Evolutionary conservation across 2,113 vertebrate genomes (phyloP), one percentile per base, ranked within the genome.

Genomic region (Talpa occidentalis): DNA sequence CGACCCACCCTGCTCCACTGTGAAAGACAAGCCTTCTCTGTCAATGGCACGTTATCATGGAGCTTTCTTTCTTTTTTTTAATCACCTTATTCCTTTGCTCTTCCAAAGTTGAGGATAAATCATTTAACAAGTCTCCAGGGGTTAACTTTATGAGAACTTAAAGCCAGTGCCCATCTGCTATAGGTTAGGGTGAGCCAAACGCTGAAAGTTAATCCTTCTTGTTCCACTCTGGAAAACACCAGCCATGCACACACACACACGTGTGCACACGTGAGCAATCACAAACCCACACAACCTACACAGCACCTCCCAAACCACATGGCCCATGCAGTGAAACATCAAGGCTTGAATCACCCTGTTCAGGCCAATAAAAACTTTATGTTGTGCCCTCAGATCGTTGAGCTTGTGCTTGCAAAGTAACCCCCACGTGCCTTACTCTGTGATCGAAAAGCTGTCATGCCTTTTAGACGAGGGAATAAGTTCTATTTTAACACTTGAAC

Each of bases 301-400:
- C 11, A 74, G 91, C 84, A 88, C 92, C 95, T 97, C 76, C 77
- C 64, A 62, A 96, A 96, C 95, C 96, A 97, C 97, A 98, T 97
- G 97, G 97, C 94, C 85, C 93, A 49, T 59, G 85, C 80, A 93
- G 93, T 98, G 98, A 98, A 98, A 98, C 97, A 97, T 97, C 97
- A 98, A 98, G 96, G 97, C 90, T 93, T 91, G 81, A 94, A 85
- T 95, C 87, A 59, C 83, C 42, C 59, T 22, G 6, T 82, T 60
- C 87, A 66, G 87, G 91, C 92, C 88, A 97, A 95, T 96, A 98
- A 98, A 98, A 98, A 97, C 83, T 37, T 67, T 80, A 95, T 77
- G 92, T 91, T 96, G 88, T 82, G 60, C 83, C 64, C 94, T 97
- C 78, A 49, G 60, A 82, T 42, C 69, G 70, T 56, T 89, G 97